phyloP scores from a whole-genome alignment of 2,888 invertebrate species.

The Noctua pronuba region DNA sequence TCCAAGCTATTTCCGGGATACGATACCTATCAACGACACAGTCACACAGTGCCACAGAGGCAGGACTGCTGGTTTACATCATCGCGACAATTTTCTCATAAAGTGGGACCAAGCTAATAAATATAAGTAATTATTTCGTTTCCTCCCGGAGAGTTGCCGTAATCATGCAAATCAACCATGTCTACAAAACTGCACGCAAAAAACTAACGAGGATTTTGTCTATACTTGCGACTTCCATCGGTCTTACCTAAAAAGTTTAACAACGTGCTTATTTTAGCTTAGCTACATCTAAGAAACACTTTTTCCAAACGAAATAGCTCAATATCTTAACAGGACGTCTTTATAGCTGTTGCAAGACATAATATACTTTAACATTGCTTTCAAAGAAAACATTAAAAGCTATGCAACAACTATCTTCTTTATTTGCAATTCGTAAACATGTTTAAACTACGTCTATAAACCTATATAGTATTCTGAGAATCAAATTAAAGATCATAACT shows the following conservation, averaged over 20 bases:
- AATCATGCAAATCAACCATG: constrained; percentile 53
- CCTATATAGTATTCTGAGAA: constrained; percentile 48
- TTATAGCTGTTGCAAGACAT: constrained; percentile 22
- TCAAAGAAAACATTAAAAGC: constrained; percentile 25
- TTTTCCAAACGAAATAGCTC: not conserved
- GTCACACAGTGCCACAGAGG: constrained; percentile 63
- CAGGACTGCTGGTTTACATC: constrained; percentile 62
- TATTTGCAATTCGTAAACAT: constrained; percentile 20
- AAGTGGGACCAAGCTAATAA: constrained; percentile 59
- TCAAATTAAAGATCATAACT: constrained; percentile 64
- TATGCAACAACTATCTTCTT: constrained; percentile 21
- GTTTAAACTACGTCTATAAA: constrained; percentile 24
- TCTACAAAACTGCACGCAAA: constrained; percentile 26
- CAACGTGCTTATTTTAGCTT: not conserved
- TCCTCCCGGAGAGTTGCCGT: constrained; percentile 46
- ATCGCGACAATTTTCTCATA: constrained; percentile 60
- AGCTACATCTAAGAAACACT: not conserved
- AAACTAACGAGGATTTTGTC: constrained; percentile 14
- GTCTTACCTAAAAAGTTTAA: constrained; percentile 1
- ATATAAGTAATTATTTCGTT: constrained; percentile 60
- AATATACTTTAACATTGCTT: constrained; percentile 24
- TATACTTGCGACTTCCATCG: not conserved
- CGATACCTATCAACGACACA: constrained; percentile 70
- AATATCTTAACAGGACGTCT: not conserved
- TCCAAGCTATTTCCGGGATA: constrained; percentile 83